Base-by-base conservation (phyloP, 2,113 vertebrate genomes). In the Choloepus hoffmanni region DNA sequence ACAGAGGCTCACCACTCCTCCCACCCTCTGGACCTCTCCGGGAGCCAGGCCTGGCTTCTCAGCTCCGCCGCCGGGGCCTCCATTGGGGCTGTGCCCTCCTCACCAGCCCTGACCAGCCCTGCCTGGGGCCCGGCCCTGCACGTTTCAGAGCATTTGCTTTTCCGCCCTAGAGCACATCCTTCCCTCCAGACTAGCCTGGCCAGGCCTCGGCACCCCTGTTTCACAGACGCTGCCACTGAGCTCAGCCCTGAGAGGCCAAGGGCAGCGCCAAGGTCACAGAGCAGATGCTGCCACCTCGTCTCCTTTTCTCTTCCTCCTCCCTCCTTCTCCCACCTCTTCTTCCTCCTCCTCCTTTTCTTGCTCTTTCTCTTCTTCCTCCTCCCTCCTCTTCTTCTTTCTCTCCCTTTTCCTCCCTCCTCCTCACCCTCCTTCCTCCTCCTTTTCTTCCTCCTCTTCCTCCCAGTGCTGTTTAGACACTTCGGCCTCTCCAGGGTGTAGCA, bases 91-190 rank as follows among this genome's bases (percentile, higher is more conserved):
- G 68, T 7, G 6, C 14, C 60, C 48, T 60, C 81, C 68, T 70
- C 15, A 6, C 48, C 43, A 28, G 30, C 5, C 0, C 68, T 11
- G 23, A 12, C 4, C 1, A n/a, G 55, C 50, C 13, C 50, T 23
- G 53, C 43, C 0, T 0, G 9, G 67, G 30, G 2, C 58, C 0
- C 43, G 5, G 16, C 9, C 45, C 45, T 13, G 14, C 5, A 3
- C 30, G 73, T 30, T 28, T 7, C 70, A 68, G 58, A 18, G 23
- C 30, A 1, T 30, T 40, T 9, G 48, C 68, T 21, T 26, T 43
- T 6, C 70, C 26, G 16, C 9, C 9, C 40, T 7, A 24, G 2
- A 6, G 2, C 2, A 3, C 43, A 23, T 13, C 13, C 5, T 70
- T 55, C 40, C 65, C 50, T 93, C 13, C 33, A 50, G 21, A 16